Conservation (phyloP, 2,797 vertebrate species). For the Urocyon cinereoargenteus region DNA sequence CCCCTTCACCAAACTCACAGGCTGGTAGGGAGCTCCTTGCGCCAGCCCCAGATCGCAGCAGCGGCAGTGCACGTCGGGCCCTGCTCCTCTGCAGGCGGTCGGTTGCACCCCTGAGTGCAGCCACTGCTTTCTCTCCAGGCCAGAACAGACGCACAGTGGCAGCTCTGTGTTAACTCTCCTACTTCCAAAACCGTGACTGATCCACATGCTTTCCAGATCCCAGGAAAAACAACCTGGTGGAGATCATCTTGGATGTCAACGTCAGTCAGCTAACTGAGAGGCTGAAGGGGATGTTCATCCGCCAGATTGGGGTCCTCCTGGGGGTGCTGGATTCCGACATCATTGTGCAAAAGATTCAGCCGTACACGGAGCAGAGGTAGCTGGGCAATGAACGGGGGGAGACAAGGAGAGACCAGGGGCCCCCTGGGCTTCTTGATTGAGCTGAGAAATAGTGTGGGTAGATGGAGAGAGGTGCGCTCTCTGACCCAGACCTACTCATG, state of each 20-base stretch:
- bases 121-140: background rate
- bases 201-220: slow-evolving; percentile 88
- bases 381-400: slow-evolving; percentile 49
- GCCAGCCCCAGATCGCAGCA: background rate
- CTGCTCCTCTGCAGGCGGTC: background rate
- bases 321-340: slow-evolving; percentile 98
- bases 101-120: background rate
- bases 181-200: slow-evolving; percentile 56
- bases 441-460: background rate
- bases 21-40: background rate
- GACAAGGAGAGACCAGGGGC: slow-evolving; percentile 30
- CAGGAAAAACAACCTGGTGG: slow-evolving; percentile 95
- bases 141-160: background rate
- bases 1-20: background rate
- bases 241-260: slow-evolving; percentile 95
- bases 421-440: background rate
- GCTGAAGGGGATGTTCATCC: slow-evolving; percentile 97
- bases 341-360: slow-evolving; percentile 94
- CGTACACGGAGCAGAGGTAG: slow-evolving; percentile 97
- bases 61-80: background rate
- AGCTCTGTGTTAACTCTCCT: slow-evolving; percentile 42
- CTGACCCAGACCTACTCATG: background rate
- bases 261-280: slow-evolving; percentile 95
- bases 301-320: slow-evolving; percentile 97
- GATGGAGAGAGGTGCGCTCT: background rate